Conservation (phyloP, 2,113 vertebrate genomes). For the Pionites leucogaster region DNA sequence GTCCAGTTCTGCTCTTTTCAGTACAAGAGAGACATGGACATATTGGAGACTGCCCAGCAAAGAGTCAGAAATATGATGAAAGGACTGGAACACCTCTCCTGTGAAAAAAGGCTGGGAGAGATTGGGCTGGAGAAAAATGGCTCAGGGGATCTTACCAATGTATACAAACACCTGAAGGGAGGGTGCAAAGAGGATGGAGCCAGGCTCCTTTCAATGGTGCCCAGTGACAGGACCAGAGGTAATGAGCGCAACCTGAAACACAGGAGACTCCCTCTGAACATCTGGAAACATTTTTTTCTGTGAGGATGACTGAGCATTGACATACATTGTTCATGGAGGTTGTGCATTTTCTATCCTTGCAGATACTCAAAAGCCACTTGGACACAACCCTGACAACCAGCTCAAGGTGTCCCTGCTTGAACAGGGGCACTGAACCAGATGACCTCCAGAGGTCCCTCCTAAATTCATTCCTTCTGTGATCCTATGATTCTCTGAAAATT, state of each 20-base stretch:
- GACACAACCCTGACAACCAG: background rate
- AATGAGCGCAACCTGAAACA: background rate
- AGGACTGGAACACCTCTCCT: background rate
- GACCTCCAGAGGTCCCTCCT: background rate
- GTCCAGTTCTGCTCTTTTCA: background rate
- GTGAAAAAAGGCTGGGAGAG: background rate
- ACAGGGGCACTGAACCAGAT: background rate
- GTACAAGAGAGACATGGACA: background rate
- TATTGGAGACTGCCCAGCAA: background rate
- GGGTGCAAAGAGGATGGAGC: accelerated
- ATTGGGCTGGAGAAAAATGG: background rate
- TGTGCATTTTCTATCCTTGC: background rate
- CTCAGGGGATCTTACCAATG: background rate
- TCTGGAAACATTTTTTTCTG: background rate
- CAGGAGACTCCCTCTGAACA: background rate
- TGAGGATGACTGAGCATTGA: accelerated
- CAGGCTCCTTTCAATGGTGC: background rate
- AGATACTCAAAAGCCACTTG: background rate
- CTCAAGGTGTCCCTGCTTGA: background rate
- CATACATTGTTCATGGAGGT: background rate
- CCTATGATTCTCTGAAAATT: background rate
- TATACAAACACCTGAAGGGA: background rate
- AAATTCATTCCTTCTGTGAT: background rate
- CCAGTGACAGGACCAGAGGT: background rate
- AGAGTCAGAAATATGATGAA: background rate